Evolutionary conservation across 1,140 invertebrate species (phyloP), one percentile per base, ranked within the genome.

Genomic region (Trichonephila clavipes): DNA sequence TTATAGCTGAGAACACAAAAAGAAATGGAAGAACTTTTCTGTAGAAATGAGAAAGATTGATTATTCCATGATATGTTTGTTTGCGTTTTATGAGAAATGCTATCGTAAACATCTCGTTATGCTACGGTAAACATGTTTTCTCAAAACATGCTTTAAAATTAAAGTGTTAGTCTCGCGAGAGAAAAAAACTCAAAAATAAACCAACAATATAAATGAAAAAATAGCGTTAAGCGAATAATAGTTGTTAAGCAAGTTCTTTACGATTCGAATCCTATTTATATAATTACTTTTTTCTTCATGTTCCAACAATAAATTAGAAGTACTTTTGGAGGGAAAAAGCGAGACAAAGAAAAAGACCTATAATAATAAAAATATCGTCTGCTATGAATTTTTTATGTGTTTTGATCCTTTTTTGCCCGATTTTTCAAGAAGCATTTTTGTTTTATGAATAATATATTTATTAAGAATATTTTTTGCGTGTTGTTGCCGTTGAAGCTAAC

Each of bases 41-140:
- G 28, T 8, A 24, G 72, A 77, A 77, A 16, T 77, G 28, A n/a
- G n/a, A 77, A 77, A 34, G 72, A 77, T 77, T 40, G 72, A 77
- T 77, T 77, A 77, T 77, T 18, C 72, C 18, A 7, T 19, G 51
- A 77, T 28, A 34, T 77, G 72, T 77, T 77, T 77, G 14, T 77
- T 77, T 77, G 72, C 28, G 7, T 6, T 34, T 72, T 6, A 72
- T 5, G 24, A 12, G 21, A 72, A 28, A 18, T 18, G 16, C 16
- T 77, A 18, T 77, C 14, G 72, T 77, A 77, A 77, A 77, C 72
- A 77, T 18, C 28, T 77, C 34, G 72, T 77, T 77, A 77, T 19
- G 24, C 24, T 40, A 6, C 1, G 18, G 14, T 77, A 40, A 28
- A 34, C 72, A 77, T 77, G 72, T 77, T 77, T 77, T 77, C 34